Evolutionary conservation across 2,113 vertebrate genomes (phyloP).

Genomic region (Sporophila hypoxantha): DNA sequence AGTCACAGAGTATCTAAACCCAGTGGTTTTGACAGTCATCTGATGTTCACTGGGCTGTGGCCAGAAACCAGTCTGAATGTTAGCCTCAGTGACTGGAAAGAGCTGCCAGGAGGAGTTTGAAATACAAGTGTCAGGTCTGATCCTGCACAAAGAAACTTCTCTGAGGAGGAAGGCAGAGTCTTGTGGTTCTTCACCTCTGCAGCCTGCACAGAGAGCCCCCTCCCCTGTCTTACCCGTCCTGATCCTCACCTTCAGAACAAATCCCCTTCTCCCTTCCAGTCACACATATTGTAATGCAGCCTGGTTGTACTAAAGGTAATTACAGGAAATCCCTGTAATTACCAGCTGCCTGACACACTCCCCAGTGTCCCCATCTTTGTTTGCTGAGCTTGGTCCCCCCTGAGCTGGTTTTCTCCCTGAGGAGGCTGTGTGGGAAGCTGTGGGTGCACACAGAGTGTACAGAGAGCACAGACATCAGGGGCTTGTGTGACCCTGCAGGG

Average conservation of each 20-base stretch:
- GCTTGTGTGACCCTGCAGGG: neutral
- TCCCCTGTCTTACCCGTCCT: accelerated
- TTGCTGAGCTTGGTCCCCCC: neutral
- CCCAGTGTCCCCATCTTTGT: neutral
- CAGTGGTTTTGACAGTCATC: neutral
- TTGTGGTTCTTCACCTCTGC: neutral
- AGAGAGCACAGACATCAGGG: neutral
- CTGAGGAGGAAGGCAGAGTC: neutral
- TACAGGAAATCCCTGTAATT: neutral
- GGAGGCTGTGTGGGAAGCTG: neutral
- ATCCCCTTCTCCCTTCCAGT: neutral
- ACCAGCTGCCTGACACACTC: neutral
- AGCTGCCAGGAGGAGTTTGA: neutral
- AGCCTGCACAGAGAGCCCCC: neutral
- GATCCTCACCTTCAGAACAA: neutral
- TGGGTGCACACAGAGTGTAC: neutral
- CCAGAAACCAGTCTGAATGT: neutral
- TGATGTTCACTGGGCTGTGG: neutral
- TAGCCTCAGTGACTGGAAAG: neutral
- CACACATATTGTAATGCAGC: neutral
- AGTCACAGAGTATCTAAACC: neutral
- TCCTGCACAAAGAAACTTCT: neutral
- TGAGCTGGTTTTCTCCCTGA: neutral
- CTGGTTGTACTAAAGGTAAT: neutral
- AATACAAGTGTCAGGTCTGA: neutral